Percentiles rank a stretch among this genome's conserved stretches.
These are phyloP conservation scores for Xylocampa areola DNA, from an alignment of 2,888 invertebrate species.

Conservation along the genomic window DNA sequence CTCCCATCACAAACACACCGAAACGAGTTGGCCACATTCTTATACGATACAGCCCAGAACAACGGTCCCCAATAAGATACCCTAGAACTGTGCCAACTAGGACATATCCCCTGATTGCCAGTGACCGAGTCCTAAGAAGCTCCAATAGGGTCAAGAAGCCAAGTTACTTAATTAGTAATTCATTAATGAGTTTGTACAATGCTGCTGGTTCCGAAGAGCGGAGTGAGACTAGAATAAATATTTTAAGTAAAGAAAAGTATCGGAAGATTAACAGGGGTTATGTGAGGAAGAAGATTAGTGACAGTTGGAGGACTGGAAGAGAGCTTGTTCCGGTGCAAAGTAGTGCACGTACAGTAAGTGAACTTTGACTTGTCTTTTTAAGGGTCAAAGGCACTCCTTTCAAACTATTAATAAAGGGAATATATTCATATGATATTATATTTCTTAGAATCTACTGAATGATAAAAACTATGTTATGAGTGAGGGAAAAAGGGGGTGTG, in stretches of 20 bases:
- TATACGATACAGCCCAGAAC: constrained; percentile 60
- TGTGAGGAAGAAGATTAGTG: constrained; percentile 21
- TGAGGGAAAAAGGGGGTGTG: too few species aligned
- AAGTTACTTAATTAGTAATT: constrained; percentile 47
- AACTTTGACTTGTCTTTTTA: too few species aligned
- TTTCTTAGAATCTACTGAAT: too few species aligned
- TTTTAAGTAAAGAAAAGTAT: constrained; percentile 21
- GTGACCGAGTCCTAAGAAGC: constrained; percentile 73
- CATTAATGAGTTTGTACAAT: constrained; percentile 41
- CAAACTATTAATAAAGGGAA: too few species aligned
- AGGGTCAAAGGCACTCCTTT: too few species aligned
- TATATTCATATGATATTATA: too few species aligned
- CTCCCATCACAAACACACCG: constrained; percentile 71
- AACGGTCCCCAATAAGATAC: constrained; percentile 39
- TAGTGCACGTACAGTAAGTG: constrained; percentile 39
- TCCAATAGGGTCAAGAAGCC: constrained; percentile 54
- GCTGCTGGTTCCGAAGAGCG: constrained; percentile 25
- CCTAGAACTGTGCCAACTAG: constrained; percentile 14
- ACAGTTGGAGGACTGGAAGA: constrained; percentile 14
- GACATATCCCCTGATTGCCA: constrained; percentile 9
- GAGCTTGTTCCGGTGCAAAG: constrained; percentile 5
- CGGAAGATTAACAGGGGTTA: constrained; percentile 22
- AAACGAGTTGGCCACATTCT: constrained; percentile 57
- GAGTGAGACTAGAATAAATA: constrained; percentile 15
- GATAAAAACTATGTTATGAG: too few species aligned